Conservation (phyloP, 2,113 vertebrate genomes). For the Terrapene triunguis region DNA sequence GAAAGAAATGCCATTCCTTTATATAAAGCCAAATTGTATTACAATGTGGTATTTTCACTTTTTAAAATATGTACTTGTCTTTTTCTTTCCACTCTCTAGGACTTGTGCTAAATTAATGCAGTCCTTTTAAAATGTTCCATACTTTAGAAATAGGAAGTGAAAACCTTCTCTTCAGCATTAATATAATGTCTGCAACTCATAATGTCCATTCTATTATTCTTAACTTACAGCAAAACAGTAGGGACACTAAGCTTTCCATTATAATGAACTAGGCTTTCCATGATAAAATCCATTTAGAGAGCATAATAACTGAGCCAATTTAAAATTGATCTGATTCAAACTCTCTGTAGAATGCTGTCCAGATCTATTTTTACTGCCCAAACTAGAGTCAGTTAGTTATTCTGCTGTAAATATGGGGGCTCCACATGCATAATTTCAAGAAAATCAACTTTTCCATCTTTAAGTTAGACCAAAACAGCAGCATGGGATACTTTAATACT, state of each 20-base stretch:
- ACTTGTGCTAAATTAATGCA: slow-evolving; percentile 1
- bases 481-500: neutral
- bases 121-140: neutral
- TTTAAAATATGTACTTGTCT: neutral
- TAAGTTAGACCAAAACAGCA: neutral
- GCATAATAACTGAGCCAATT: neutral
- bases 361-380: neutral
- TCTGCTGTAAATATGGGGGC: neutral
- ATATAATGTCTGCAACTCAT: neutral
- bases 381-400: neutral
- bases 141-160: neutral
- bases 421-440: neutral
- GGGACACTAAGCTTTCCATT: neutral
- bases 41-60: neutral
- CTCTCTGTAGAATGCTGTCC: neutral
- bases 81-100: neutral
- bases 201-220: neutral
- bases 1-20: neutral
- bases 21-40: neutral
- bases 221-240: slow-evolving; percentile 19
- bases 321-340: neutral
- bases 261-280: neutral
- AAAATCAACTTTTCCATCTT: neutral
- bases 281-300: neutral
- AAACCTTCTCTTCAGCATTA: neutral